phyloP scores from a whole-genome alignment of 2,113 vertebrate genomes.

The Isichthys henryi region DNA sequence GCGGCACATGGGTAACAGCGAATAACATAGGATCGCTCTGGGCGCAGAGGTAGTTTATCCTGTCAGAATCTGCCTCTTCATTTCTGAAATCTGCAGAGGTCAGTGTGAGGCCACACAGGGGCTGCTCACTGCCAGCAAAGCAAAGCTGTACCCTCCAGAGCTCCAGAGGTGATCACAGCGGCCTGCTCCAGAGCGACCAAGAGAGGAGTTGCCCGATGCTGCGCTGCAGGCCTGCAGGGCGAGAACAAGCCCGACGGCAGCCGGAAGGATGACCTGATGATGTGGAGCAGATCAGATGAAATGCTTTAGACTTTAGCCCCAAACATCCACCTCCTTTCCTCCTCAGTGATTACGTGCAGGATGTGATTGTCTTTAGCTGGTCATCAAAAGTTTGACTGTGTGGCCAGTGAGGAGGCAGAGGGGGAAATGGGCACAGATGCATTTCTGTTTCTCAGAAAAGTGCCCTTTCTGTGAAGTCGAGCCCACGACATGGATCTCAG shows the following conservation, averaged over 20 bases:
- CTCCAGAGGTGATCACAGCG: neutral
- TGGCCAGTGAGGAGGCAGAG: neutral
- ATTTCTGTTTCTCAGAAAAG: neutral
- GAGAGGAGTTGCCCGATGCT: neutral
- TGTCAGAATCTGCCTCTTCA: neutral
- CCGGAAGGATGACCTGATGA: neutral
- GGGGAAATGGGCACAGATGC: neutral
- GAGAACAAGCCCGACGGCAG: neutral
- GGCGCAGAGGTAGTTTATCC: neutral
- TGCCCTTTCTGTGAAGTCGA: neutral
- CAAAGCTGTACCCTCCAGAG: neutral
- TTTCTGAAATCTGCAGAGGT: neutral
- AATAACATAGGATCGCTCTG: neutral
- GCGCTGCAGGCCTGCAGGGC: too few species aligned
- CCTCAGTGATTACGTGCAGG: neutral
- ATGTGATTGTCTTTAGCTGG: neutral
- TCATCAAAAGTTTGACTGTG: neutral
- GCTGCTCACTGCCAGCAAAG: neutral
- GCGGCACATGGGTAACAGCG: neutral
- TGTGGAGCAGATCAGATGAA: neutral
- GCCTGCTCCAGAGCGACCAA: neutral
- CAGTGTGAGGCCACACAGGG: neutral
- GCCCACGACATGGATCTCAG: neutral
- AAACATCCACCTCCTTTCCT: neutral
- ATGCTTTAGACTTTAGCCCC: neutral